Evolutionary conservation across 2,797 vertebrate genomes (phyloP), one percentile per base, ranked within the genome.

Genomic region (Danionella dracula): DNA sequence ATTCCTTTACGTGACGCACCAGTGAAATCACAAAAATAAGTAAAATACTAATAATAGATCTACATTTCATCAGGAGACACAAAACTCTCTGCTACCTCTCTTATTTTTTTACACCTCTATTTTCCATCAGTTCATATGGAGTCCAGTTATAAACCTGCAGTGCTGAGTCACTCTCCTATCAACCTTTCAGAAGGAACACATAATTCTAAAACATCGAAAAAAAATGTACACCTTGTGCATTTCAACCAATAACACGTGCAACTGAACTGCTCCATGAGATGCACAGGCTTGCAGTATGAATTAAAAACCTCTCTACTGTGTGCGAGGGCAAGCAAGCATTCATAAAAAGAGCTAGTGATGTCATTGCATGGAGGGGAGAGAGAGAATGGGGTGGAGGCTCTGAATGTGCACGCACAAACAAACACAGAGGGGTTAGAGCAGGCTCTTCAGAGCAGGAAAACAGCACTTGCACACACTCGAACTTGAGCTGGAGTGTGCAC

Each of bases 311-410:
- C 31, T 35, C 19, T 13, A 41, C 13, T 88, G 87, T 87, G 85
- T 83, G 82, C 82, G 78, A 46, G 41, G 34, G 48, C 45, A 57
- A 55, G 61, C 17, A 10, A 61, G 69, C 53, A 42, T 62, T 57
- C 87, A 87, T 87, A 86, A 85, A 85, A 85, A 82, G 79, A 82
- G 71, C 80, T 68, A 84, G 80, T 92, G 91, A 93, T 91, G 91
- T 92, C 90, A 92, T 83, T 84, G 83, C 75, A 42, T n/a, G 73
- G 82, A 77, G 78, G n/a, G 78, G 59, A 57, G 49, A 6, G 46
- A 50, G 66, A 15, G 42, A 57, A 37, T n/a, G 16, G 51, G 38
- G 37, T 46, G 41, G 19, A 12, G 29, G 29, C 42, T 46, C 32
- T 15, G n/a, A 34, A 37, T 38, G 32, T 40, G 46, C 45, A 16